Evolutionary conservation across 2,797 vertebrate genomes (phyloP).

Genomic region (Labroides dimidiatus): DNA sequence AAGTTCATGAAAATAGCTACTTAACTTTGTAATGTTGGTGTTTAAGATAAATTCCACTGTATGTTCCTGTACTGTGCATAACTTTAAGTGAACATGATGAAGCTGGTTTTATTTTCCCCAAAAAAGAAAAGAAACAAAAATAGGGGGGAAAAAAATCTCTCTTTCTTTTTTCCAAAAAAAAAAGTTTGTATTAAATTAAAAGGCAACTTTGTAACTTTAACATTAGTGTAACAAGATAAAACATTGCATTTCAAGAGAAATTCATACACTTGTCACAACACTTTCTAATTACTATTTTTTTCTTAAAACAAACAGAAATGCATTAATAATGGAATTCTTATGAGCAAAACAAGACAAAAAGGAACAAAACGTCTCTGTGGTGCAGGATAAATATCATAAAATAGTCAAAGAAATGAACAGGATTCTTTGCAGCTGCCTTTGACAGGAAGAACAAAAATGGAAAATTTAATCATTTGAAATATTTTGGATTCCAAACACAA

Average conservation of each 20-base stretch:
- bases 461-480: conserved; percentile 4
- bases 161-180: background rate
- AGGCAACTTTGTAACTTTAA: conserved; percentile 63
- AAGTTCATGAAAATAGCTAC: background rate
- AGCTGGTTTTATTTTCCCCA: too few species aligned
- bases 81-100: background rate
- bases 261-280: background rate
- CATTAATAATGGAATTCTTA: conserved; percentile 8
- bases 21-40: background rate
- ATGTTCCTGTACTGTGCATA: background rate
- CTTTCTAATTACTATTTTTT: background rate
- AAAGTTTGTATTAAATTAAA: conserved; percentile 49
- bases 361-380: background rate
- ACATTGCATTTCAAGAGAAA: background rate
- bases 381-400: background rate
- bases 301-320: background rate
- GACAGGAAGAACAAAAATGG: background rate
- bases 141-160: too few species aligned
- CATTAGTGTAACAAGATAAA: conserved; percentile 23
- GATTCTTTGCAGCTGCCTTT: background rate
- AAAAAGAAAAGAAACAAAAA: background rate
- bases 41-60: background rate
- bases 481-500: background rate
- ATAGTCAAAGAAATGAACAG: conserved; percentile 1
- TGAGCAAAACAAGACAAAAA: conserved; percentile 22